Evolutionary conservation across 2,888 invertebrate species (phyloP).

Genomic region (Apamea anceps): DNA sequence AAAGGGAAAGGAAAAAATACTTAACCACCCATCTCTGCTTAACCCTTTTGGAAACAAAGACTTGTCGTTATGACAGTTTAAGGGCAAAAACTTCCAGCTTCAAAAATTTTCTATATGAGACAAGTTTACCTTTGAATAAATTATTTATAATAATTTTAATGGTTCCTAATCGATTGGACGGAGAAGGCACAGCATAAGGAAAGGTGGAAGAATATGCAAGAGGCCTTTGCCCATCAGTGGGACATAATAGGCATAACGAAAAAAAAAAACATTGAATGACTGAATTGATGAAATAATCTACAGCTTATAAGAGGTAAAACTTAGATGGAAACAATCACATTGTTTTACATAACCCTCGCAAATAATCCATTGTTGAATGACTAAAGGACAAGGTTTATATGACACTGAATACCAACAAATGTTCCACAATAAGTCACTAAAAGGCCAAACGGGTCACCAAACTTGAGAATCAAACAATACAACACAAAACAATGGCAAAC

Average conservation of each 20-base stretch:
- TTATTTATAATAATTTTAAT: conserved; percentile 1
- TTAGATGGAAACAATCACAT: conserved; percentile 31
- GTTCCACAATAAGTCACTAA: conserved; percentile 53
- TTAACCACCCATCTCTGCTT: neutral
- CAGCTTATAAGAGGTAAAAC: conserved; percentile 26
- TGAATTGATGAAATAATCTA: conserved; percentile 19
- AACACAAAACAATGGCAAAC: conserved; percentile 68
- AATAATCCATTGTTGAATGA: conserved; percentile 45
- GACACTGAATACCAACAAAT: conserved; percentile 48
- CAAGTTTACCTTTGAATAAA: conserved; percentile 21
- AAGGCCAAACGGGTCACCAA: conserved; percentile 53
- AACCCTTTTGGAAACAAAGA: conserved; percentile 7
- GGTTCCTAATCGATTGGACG: no score
- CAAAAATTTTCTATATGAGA: neutral
- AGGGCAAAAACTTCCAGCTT: conserved; percentile 5
- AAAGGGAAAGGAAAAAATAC: neutral
- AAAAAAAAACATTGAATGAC: neutral
- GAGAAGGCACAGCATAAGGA: no score
- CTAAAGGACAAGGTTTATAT: conserved; percentile 19
- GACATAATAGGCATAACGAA: no score
- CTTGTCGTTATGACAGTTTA: neutral
- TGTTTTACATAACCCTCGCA: conserved; percentile 50
- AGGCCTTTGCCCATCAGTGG: no score
- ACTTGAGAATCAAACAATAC: conserved; percentile 56
- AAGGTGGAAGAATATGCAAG: no score